These are phyloP conservation scores for Ia io DNA, from an alignment of 2,113 vertebrate species.

Conservation along the genomic window DNA sequence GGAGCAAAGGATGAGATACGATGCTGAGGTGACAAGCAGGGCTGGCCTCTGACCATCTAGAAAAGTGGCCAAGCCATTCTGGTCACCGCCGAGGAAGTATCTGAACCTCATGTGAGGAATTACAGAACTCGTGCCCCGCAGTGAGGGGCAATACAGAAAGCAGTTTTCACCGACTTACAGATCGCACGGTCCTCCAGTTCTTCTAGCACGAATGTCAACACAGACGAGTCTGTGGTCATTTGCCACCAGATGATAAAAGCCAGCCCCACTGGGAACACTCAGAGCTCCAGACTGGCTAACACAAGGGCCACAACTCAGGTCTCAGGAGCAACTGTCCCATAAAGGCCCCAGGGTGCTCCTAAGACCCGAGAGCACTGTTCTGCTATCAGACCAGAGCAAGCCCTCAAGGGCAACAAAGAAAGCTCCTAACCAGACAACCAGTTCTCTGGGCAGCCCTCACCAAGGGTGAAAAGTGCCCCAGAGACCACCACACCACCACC, in stretches of 20 bases:
- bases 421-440: not conserved
- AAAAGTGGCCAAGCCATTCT: not conserved
- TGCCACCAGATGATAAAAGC: no score
- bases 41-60: not conserved
- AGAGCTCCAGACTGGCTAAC: not conserved
- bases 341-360: not conserved
- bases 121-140: not conserved
- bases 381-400: not conserved
- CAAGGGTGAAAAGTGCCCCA: not conserved
- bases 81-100: not conserved
- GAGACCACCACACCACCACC: not conserved
- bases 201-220: not conserved
- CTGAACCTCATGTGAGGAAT: not conserved
- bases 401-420: not conserved
- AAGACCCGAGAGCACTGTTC: not conserved
- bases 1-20: not conserved
- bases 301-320: not conserved
- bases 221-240: accelerated
- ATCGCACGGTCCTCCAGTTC: not conserved
- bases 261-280: not conserved
- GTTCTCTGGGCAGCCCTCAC: not conserved
- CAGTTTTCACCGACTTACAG: not conserved
- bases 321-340: not conserved
- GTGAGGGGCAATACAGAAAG: not conserved
- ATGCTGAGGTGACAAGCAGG: not conserved